Evolutionary conservation across 2,888 invertebrate genomes (phyloP), one percentile per base, ranked within the genome.

Genomic region (Ctenicera cuprea): DNA sequence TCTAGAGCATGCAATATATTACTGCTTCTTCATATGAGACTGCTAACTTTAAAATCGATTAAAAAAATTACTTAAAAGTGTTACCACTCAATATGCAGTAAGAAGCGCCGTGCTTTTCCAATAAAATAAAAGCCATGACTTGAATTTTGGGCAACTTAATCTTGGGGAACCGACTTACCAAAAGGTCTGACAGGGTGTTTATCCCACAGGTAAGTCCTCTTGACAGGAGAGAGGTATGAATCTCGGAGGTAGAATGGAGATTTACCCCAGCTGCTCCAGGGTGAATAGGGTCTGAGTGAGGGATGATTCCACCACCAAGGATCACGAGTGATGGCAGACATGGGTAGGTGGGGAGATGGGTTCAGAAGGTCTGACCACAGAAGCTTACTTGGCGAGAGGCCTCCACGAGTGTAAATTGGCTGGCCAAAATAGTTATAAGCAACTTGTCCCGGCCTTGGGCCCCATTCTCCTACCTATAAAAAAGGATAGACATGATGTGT

Each of bases 281-380:
- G 88, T 77, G 89, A 89, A 87, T 93, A 90, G 80, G 96, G 96
- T 87, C 91, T 92, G 87, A 94, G 91, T 88, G 93, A 92, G 82
- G 95, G 95, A 88, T 94, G 91, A 88, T 92, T 92, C 91, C 93
- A 93, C 96, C 95, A 96, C 94, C 95, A 96, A 83, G 95, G 95
- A 90, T 96, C 95, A 86, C 95, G 92, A 81, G 93, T 92, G 87
- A 95, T 92, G 81, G 94, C 91, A 82, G 94, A 94, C 86, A 94
- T 90, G 73, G 95, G 95, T 84, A 94, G 89, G 83, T 89, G 90
- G 68, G 94, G 92, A 83, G 92, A 93, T 79, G 96, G 95, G 88
- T 94, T 93, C 88, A 95, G 90, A 86, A 96, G 90, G 87, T 94
- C 93, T 87, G 84, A 82, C 81, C 83, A 84, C 83, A 88, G 73